Evolutionary conservation across 2,888 invertebrate genomes (phyloP), one percentile per base, ranked within the genome.

Genomic region (Drosophila koepferae): DNA sequence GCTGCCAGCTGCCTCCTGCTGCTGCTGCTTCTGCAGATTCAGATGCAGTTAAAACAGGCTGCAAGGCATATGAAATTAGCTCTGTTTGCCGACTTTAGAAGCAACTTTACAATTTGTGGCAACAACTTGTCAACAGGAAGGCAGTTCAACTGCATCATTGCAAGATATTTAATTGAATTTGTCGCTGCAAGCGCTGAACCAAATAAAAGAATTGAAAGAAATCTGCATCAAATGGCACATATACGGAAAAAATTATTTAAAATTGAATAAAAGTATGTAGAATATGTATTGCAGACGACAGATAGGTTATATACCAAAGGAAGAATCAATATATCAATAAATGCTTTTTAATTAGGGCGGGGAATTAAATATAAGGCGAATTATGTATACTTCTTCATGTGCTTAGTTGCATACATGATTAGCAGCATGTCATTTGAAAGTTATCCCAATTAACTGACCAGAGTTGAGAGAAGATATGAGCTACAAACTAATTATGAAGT

Each of bases 41-140:
- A 48, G 43, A 23, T 63, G 48, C 44, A 48, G 48, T 49, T 77
- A 20, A 64, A 81, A 80, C 77, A 74, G 69, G 74, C 89, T 86
- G 63, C 79, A 74, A 89, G 90, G 86, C 90, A 86, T 88, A 86
- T 88, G 73, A 81, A 85, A 89, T 85, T 89, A 86, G 85, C 82
- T 90, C 55, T 73, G 54, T 69, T 77, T 78, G 56, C 63, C 56
- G 74, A 69, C 77, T 76, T 80, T 67, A 48, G 63, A 65, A 41
- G 59, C 56, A 63, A 87, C 63, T 81, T 85, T 70, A 58, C 43
- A 59, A 73, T 73, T 62, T 84, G 78, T 79, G 71, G 68, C 79
- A 80, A 69, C 62, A 86, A 63, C 77, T 88, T 77, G 58, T 69
- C 67, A 64, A 64, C 75, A 63, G 60, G 54, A 72, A 73, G 64